Percentiles rank a stretch among this genome's conserved stretches.
Conservation (phyloP, 2,113 vertebrate genomes). For the Saccopteryx leptura region DNA sequence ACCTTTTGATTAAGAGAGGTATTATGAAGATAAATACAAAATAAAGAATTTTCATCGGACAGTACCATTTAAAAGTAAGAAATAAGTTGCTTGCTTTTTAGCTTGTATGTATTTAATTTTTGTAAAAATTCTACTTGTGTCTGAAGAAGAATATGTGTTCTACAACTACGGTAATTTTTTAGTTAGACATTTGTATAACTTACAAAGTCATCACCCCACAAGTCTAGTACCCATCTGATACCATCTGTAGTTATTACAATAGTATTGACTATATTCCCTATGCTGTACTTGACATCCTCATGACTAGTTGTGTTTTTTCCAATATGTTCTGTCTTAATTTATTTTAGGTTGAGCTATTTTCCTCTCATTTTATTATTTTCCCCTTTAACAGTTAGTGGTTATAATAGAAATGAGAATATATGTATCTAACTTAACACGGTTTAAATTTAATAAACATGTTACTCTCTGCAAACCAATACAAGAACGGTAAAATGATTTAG, state of each 20-base stretch:
- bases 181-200: not conserved
- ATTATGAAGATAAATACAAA: slow-evolving; percentile 40
- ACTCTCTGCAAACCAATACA: not conserved
- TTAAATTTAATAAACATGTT: slow-evolving; percentile 45
- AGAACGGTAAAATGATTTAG: not conserved
- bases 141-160: slow-evolving; percentile 2
- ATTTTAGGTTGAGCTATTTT: slow-evolving; percentile 31
- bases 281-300: not conserved
- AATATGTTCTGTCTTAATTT: not conserved
- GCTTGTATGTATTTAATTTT: not conserved
- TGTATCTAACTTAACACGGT: not conserved
- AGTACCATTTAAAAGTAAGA: slow-evolving; percentile 10
- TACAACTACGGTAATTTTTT: not conserved
- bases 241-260: not conserved
- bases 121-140: not conserved
- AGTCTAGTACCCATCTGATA: not conserved
- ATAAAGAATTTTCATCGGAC: not conserved
- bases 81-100: not conserved
- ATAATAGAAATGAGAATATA: not conserved
- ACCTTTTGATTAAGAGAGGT: not conserved
- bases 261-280: not conserved
- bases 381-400: not conserved
- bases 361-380: slow-evolving; percentile 14
- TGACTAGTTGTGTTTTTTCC: not conserved
- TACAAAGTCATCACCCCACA: not conserved